Base-by-base conservation (phyloP, 2,888 invertebrate genomes). In the Synanthedon vespiformis region DNA sequence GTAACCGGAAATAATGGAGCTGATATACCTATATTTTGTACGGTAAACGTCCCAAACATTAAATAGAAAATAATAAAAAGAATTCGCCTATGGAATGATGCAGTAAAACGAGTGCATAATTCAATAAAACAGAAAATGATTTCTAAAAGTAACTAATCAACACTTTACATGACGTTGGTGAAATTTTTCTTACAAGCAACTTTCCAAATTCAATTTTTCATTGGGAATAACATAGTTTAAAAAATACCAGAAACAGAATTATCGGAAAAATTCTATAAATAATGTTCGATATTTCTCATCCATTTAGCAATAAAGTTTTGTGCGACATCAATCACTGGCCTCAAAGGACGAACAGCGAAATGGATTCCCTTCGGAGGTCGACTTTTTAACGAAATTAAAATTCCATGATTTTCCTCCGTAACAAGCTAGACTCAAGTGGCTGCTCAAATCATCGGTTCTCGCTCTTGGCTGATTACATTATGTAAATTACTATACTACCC, bases 381-480 rank as follows among this genome's bases (percentile, higher is more conserved):
- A 69, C 65, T 76, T 74, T 73, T 71, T 73, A 80, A 80, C 77
- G 64, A 72, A 74, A 77, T 81, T 80, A 77, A 78, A 77, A 76
- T 69, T 68, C 70, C 72, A 67, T 72, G 75, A 74, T 75, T 74
- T 69, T 64, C 60, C 58, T 63, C 51, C 58, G 64, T 61, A 68
- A 68, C 66, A 64, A 65, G 67, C 63, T 57, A 61, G 63, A 61
- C 61, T 22, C 63, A 62, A 69, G 75, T 68, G 65, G 67, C 62
- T 63, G 61, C 60, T 68, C 73, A 72, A 78, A 74, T 80, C 80
- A 81, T 82, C 72, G 77, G 76, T 67, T 74, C 70, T 61, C 76
- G 67, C 67, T 69, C 64, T 63, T 62, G 64, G 67, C 70, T 82
- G 81, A 82, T 81, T 80, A 80, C 80, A 80, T 81, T 82, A 82